A percentile compares a stretch with the other conserved stretches of the same genome.
Evolutionary conservation across 2,797 vertebrate genomes (phyloP).

Genomic region (Alauda arvensis): DNA sequence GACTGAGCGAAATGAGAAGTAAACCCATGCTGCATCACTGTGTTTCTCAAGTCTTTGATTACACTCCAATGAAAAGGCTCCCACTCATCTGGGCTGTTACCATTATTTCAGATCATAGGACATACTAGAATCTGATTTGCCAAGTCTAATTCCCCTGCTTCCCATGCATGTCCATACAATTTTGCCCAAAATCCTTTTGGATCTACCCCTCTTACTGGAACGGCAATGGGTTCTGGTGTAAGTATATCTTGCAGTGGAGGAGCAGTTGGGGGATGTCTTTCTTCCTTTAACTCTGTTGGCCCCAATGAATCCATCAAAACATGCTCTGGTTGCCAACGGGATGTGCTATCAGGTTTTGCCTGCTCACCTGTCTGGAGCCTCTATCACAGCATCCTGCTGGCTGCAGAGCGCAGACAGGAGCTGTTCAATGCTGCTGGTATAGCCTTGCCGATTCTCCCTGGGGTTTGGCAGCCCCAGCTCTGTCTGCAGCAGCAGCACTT

Average conservation of each 20-base stretch:
- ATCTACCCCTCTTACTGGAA: background rate
- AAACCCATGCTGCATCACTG: no score
- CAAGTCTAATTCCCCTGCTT: background rate
- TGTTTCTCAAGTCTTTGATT: background rate
- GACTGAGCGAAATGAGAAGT: background rate
- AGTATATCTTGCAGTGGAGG: background rate
- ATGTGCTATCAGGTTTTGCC: background rate
- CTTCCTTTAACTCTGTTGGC: background rate
- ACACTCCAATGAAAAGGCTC: background rate
- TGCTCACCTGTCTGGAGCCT: background rate
- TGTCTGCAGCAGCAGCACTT: accelerated
- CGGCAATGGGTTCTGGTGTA: background rate
- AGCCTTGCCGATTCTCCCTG: background rate
- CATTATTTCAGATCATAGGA: background rate
- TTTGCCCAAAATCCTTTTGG: background rate
- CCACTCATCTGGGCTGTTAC: background rate
- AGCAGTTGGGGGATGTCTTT: background rate
- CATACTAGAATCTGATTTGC: background rate
- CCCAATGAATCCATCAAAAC: background rate
- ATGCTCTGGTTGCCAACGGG: background rate
- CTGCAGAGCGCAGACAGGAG: background rate
- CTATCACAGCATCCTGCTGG: background rate
- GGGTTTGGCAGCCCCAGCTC: background rate
- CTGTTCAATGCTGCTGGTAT: background rate
- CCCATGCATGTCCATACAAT: background rate